A percentile compares a stretch with the other conserved stretches of the same genome.
phyloP scores from a whole-genome alignment of 2,113 vertebrate species.

The Passer montanus region DNA sequence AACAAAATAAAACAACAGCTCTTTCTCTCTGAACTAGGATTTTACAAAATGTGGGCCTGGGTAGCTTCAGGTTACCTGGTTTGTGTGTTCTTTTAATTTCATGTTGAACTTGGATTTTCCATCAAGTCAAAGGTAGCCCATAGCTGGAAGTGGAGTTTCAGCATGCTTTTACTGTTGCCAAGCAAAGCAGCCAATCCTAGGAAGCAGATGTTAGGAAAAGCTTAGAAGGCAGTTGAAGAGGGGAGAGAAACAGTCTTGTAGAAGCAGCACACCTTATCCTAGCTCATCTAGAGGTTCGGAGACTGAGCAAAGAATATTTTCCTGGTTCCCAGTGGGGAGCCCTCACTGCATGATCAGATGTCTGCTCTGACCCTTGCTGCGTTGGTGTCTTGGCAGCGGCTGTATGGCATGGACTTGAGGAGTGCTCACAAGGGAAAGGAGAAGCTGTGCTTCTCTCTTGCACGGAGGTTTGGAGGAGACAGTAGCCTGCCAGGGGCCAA shows the following conservation, averaged over 20 bases:
- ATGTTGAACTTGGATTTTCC: background rate
- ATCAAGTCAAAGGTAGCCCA: background rate
- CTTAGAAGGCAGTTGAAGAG: background rate
- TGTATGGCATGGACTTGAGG: conserved; percentile 95
- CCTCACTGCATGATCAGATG: background rate
- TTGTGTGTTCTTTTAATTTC: background rate
- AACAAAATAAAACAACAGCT: background rate
- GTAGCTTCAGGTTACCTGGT: background rate
- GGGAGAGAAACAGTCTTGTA: background rate
- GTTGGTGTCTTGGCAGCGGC: conserved; percentile 78
- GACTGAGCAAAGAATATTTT: background rate
- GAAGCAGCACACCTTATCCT: background rate
- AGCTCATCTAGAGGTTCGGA: background rate
- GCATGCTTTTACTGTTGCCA: background rate
- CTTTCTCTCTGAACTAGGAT: background rate
- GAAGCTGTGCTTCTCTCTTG: conserved; percentile 82
- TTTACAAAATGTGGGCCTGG: background rate
- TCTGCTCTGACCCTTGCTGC: conserved; percentile 14
- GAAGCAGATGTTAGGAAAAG: background rate
- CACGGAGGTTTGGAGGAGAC: conserved; percentile 75
- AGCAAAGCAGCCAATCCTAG: background rate
- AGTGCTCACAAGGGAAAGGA: conserved; percentile 89
- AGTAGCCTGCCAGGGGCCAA: conserved; percentile 76
- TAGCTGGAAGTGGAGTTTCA: background rate
- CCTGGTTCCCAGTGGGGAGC: background rate